Base-by-base conservation (phyloP, 1,140 invertebrate genomes). In the Penaeus indicus region DNA sequence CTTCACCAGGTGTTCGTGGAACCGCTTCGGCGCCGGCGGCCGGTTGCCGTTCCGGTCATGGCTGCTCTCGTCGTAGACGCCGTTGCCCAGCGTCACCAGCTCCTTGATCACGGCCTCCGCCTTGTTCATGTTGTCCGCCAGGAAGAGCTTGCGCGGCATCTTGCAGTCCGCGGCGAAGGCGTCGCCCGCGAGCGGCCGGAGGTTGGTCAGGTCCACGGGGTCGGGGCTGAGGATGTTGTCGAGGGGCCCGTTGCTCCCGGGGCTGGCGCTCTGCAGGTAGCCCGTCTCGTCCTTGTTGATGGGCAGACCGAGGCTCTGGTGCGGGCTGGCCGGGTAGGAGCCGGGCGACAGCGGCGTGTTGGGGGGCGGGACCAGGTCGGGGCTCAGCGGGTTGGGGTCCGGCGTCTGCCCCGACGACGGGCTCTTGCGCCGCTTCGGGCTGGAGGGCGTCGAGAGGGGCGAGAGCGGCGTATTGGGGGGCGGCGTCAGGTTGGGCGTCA, bases 161-260 rank as follows among this genome's bases (percentile, higher is more conserved):
- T 54, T 54, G 54, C 54, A 54, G 54, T 54, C 54, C 54, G 11
- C 54, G 54, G 54, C 54, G 22, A 42, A 38, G 25, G 25, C 8
- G 13, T 60, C 78, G 3, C 22, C 47, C 19, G 78, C 22, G 27
- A 60, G 47, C 16, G 42, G 78, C 78, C 78, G 42, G 32, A 80
- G 78, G 38, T 80, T 80, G 22, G 78, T 80, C 47, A 80, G 47
- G 22, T 80, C 78, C 21, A 80, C 78, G 38, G 61, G 78, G 22
- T 80, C 78, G 18, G 78, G 78, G 47, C 78, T 80, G 78, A 80
- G 78, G 47, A 80, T 80, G 47, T 80, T 80, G 78, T 80, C 54
- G 3, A 80, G 38, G 19, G 78, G 78, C 61, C 78, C 78, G n/a
- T 60, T 16, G 78, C 25, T 25, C 54, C 54, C 54, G 54, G 54